A percentile compares a stretch with the other conserved stretches of the same genome.
These are phyloP conservation scores for Meloidogyne exigua DNA, from an alignment of 1,140 invertebrate species.

Conservation along the genomic window DNA sequence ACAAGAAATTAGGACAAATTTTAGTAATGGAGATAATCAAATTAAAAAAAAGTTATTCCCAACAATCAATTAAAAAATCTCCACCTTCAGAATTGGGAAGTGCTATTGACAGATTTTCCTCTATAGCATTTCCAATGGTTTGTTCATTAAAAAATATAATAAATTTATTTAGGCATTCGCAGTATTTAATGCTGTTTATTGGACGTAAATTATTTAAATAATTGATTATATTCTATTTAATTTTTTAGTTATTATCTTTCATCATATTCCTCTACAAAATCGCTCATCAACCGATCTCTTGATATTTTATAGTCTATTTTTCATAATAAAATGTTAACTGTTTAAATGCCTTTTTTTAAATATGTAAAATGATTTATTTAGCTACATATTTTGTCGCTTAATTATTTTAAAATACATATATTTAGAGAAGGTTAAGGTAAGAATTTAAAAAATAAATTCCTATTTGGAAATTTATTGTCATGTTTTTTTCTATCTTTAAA, in stretches of 20 bases:
- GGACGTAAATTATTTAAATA: constrained; percentile 34
- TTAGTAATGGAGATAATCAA: constrained; percentile 11
- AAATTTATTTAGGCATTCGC: constrained; percentile 51
- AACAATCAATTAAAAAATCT: constrained; percentile 29
- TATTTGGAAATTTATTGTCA: no score
- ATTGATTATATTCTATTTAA: not conserved
- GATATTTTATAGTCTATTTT: not conserved
- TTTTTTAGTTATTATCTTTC: constrained; percentile 49
- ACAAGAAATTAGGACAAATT: constrained; percentile 15
- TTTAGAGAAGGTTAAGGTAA: no score
- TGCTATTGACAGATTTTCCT: constrained; percentile 53
- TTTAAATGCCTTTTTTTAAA: no score
- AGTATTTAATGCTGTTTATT: constrained; percentile 58
- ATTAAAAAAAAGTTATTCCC: constrained; percentile 22
- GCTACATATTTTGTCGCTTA: no score
- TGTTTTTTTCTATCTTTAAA: constrained; percentile 40
- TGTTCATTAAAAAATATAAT: constrained; percentile 12
- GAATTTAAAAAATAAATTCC: no score
- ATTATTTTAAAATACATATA: no score
- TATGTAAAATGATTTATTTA: no score
- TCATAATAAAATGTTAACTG: no score
- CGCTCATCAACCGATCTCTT: constrained; percentile 29
- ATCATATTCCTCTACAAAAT: constrained; percentile 35
- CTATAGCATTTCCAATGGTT: constrained; percentile 56
- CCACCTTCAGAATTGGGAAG: constrained; percentile 50